Evolutionary conservation across 1,140 invertebrate genomes (phyloP).

Genomic region (Eurosta solidaginis): DNA sequence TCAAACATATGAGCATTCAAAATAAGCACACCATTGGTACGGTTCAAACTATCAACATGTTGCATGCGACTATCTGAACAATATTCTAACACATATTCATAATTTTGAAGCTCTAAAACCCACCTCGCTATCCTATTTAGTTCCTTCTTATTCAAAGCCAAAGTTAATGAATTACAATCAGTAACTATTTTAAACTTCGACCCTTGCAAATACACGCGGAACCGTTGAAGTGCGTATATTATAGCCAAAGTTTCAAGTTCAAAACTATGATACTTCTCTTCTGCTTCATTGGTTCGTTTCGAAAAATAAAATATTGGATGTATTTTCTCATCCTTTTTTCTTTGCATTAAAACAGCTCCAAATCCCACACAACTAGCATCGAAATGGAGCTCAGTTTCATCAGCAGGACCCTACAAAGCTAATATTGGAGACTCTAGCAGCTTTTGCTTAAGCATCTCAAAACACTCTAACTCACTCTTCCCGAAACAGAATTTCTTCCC

Average conservation of each 20-base stretch:
- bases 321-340: conserved; percentile 37
- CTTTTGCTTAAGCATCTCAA: no score
- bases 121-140: conserved; percentile 57
- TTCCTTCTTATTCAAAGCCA: conserved; percentile 57
- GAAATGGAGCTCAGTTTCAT: no score
- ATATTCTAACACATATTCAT: conserved; percentile 29
- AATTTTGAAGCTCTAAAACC: conserved; percentile 39
- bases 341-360: conserved; percentile 49
- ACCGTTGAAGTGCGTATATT: conserved; percentile 61
- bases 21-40: conserved; percentile 6
- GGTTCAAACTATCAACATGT: conserved; percentile 47
- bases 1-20: conserved; percentile 23
- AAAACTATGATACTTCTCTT: conserved; percentile 56
- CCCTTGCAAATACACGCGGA: conserved; percentile 61
- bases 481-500: conserved; percentile 33
- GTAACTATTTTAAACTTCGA: conserved; percentile 60
- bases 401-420: conserved; percentile 47
- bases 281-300: conserved; percentile 46
- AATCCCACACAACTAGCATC: conserved; percentile 43
- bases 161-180: conserved; percentile 54
- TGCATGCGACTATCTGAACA: conserved; percentile 45
- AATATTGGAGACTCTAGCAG: conserved; percentile 45
- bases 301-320: conserved; percentile 59
- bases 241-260: conserved; percentile 62
- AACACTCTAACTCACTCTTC: neutral